Evolutionary conservation across 2,797 vertebrate genomes (phyloP).

Genomic region (Carapus acus): DNA sequence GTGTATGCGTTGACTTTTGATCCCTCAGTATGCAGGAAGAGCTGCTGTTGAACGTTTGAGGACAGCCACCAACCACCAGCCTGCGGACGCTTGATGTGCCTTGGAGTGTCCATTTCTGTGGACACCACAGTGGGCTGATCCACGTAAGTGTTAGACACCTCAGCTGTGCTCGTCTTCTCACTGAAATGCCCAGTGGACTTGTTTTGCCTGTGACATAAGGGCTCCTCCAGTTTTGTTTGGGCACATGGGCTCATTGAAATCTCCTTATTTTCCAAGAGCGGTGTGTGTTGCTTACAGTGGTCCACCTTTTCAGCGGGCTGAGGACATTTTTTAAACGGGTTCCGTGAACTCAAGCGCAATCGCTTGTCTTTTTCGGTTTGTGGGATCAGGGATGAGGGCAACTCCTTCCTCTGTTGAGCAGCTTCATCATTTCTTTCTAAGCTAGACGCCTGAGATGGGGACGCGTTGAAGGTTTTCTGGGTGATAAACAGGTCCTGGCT

Average conservation of each 20-base stretch:
- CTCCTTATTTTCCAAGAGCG: neutral
- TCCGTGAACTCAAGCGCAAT: neutral
- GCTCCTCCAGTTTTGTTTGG: neutral
- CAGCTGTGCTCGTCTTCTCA: neutral
- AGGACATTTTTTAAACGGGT: neutral
- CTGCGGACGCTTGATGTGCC: too few relatives aligned
- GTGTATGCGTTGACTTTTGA: conserved; percentile 48
- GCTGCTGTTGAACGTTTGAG: neutral
- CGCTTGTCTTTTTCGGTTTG: neutral
- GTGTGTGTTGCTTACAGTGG: too few relatives aligned
- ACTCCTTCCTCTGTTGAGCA: neutral
- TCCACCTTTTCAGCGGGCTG: neutral
- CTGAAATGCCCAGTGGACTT: neutral
- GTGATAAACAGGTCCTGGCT: conserved; percentile 80
- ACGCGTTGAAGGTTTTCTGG: conserved; percentile 66
- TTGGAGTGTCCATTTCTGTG: too few relatives aligned
- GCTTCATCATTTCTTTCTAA: conserved; percentile 31
- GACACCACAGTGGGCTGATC: too few relatives aligned
- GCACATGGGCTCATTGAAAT: neutral
- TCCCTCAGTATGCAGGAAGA: neutral
- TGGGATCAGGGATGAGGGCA: neutral
- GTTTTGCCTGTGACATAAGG: neutral
- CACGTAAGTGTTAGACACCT: too few relatives aligned
- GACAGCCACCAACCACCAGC: too few relatives aligned
- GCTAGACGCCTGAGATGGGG: conserved; percentile 47